These are phyloP conservation scores for Xyrauchen texanus DNA, from an alignment of 2,113 vertebrate species.

Conservation along the genomic window DNA sequence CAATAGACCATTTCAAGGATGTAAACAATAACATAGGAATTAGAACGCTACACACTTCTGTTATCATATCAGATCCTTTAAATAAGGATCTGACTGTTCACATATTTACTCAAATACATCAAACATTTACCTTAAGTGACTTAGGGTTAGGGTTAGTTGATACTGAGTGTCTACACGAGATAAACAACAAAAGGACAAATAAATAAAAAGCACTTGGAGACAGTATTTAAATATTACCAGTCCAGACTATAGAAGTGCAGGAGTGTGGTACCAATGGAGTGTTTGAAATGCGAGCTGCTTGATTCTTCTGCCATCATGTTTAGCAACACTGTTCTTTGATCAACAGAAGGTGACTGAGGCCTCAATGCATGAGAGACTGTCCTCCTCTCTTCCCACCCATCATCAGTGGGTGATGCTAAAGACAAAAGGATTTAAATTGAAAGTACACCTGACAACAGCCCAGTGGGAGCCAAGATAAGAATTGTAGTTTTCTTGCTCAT, in stretches of 20 bases:
- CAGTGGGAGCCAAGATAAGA: slow-evolving; percentile 4
- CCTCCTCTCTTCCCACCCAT: slow-evolving; percentile 20
- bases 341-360: slow-evolving; percentile 17
- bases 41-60: too few species aligned
- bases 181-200: slow-evolving; percentile 21
- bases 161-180: too few species aligned
- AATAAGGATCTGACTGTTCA: too few species aligned
- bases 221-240: slow-evolving; percentile 74
- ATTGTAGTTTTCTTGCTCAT: slow-evolving; percentile 16
- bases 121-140: too few species aligned
- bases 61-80: too few species aligned
- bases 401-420: slow-evolving; percentile 8
- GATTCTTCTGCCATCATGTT: slow-evolving; percentile 63
- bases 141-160: too few species aligned
- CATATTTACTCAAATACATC: too few species aligned
- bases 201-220: slow-evolving; percentile 68
- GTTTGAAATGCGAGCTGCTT: slow-evolving; percentile 71
- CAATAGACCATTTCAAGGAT: too few species aligned
- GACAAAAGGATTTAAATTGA: slow-evolving; percentile 24
- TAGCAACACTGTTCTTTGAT: slow-evolving; percentile 56
- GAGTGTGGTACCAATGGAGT: slow-evolving; percentile 60
- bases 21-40: too few species aligned
- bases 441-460: slow-evolving; percentile 43
- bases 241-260: slow-evolving; percentile 70
- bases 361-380: slow-evolving; percentile 12